Evolutionary conservation across 2,888 invertebrate genomes (phyloP).

Genomic region (Amphipoea oculea): DNA sequence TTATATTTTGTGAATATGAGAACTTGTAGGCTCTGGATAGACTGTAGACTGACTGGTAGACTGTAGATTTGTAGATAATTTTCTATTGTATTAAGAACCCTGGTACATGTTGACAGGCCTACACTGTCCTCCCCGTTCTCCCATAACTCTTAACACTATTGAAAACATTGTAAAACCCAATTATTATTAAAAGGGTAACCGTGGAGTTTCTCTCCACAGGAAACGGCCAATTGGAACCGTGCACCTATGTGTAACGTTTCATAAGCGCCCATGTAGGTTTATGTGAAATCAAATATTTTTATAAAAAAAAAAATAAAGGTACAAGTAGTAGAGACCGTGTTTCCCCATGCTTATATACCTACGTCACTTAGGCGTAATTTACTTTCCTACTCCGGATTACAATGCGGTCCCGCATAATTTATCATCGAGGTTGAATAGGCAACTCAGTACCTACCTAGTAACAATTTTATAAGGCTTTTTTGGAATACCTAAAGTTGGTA

Average conservation of each 20-base stretch:
- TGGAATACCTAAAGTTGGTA: slow-evolving; percentile 14
- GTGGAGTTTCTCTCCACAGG: no score
- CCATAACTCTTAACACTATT: neutral
- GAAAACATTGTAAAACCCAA: neutral
- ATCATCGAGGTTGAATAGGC: slow-evolving; percentile 51
- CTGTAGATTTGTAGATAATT: neutral
- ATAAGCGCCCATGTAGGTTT: neutral
- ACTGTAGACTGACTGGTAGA: neutral
- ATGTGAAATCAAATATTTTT: neutral
- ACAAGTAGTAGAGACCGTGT: slow-evolving; percentile 30
- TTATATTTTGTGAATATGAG: no score
- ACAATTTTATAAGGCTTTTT: slow-evolving; percentile 37
- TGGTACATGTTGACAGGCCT: neutral
- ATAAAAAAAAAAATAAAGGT: neutral
- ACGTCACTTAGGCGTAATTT: slow-evolving; percentile 52
- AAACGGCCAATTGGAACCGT: neutral
- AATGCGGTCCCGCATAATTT: slow-evolving; percentile 51
- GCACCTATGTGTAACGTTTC: neutral
- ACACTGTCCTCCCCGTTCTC: neutral
- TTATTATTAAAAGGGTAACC: no score
- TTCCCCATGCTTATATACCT: slow-evolving; percentile 20
- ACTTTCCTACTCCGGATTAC: slow-evolving; percentile 47
- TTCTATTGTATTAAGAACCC: neutral
- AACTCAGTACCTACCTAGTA: slow-evolving; percentile 11
- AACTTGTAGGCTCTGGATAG: neutral